Conservation (phyloP, 1,140 invertebrate species). For the Calephelis nemesis region DNA sequence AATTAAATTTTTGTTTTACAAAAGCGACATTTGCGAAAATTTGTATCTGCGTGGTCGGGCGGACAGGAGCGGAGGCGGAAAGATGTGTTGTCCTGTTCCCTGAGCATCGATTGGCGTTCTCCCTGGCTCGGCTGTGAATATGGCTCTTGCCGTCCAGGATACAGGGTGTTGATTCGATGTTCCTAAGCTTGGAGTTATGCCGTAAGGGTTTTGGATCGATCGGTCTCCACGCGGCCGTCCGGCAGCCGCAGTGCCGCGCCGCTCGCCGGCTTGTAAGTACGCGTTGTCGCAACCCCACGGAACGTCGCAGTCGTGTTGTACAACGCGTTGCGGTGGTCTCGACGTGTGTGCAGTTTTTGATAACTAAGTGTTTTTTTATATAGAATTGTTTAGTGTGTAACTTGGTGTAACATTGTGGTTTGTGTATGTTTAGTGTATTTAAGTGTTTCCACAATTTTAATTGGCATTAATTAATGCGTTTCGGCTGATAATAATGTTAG, state of each 20-base stretch:
- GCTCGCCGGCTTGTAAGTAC: constrained; percentile 53
- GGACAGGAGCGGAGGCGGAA: constrained; percentile 66
- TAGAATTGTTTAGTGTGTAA: constrained; percentile 31
- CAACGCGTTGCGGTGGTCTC: constrained; percentile 61
- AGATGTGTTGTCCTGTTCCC: constrained; percentile 71
- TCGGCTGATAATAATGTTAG: not conserved
- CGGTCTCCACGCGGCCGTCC: constrained; percentile 58
- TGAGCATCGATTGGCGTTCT: constrained; percentile 70
- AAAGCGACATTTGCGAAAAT: constrained; percentile 54
- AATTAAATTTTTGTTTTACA: constrained; percentile 53
- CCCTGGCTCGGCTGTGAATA: constrained; percentile 25
- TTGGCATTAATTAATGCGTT: constrained; percentile 17
- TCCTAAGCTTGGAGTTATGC: constrained; percentile 40
- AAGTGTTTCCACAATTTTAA: constrained; percentile 34
- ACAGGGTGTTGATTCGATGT: constrained; percentile 32
- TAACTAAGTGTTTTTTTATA: constrained; percentile 38
- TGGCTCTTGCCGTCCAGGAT: constrained; percentile 26
- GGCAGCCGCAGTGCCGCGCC: constrained; percentile 69
- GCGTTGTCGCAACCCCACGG: constrained; percentile 40
- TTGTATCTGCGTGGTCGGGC: constrained; percentile 45
- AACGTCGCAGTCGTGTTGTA: constrained; percentile 23
- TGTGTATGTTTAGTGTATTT: constrained; percentile 32
- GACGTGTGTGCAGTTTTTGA: constrained; percentile 40
- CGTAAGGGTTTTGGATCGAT: constrained; percentile 44
- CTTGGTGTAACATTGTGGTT: constrained; percentile 38